These are phyloP conservation scores for Glaucopsyche alexis DNA, from an alignment of 2,888 invertebrate species.

Conservation along the genomic window DNA sequence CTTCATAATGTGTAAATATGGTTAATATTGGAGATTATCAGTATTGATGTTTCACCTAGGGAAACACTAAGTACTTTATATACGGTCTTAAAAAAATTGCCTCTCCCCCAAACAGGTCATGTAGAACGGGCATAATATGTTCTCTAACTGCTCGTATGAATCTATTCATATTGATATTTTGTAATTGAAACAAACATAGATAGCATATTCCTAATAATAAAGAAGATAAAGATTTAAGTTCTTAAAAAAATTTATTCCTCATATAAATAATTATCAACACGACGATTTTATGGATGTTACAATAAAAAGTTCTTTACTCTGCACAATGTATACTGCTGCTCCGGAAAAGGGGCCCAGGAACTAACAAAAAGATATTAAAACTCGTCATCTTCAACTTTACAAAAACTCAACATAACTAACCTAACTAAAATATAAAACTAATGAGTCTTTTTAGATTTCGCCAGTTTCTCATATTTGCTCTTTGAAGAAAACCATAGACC, in stretches of 20 bases:
- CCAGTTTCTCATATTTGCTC: conserved; percentile 93
- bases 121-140: no score
- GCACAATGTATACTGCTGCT: conserved; percentile 20
- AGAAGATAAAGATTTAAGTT: background rate
- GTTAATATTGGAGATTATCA: no score
- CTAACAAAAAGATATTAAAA: background rate
- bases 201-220: background rate
- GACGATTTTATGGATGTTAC: conserved; percentile 8
- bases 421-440: conserved; percentile 51
- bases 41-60: no score
- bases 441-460: conserved; percentile 85
- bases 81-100: no score
- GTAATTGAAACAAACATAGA: no score
- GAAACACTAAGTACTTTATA: no score
- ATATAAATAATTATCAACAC: conserved; percentile 14
- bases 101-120: no score
- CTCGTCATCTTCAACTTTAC: background rate
- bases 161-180: no score
- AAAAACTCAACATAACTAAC: conserved; percentile 49
- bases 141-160: no score
- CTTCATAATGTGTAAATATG: no score
- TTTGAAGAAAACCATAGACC: conserved; percentile 97
- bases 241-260: conserved; percentile 6
- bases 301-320: conserved; percentile 3
- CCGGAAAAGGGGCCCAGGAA: background rate